Base-by-base conservation (phyloP, 2,113 vertebrate species). In the Grus americana region DNA sequence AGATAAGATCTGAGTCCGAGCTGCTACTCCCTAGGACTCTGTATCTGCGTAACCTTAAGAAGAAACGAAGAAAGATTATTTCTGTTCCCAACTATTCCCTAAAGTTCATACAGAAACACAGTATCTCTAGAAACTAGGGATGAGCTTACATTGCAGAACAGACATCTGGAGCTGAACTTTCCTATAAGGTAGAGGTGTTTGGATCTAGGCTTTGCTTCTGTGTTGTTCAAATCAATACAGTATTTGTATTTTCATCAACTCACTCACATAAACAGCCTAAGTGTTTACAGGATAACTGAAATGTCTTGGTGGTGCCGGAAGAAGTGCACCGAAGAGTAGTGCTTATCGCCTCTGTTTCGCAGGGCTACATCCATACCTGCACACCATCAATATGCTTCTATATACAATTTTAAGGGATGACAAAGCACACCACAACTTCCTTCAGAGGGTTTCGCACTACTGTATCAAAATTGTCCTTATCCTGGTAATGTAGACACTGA, bases 1-100 rank as follows among this genome's bases (percentile, higher is more conserved):
- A 98, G 95, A 99, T 98, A 88, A 99, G 99, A 97, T 99, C 99
- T 17, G 99, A 99, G 97, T 99, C 99, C 15, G 99, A 99, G 97
- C 97, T 99, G 98, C 99, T 99, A 92, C 98, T 98, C 26, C 99
- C 98, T 83, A 99, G 98, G 95, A 99, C 99, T 97, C 98, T 99
- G 96, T 99, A 99, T 84, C 99, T 99, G 59, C 99, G 98, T 57
- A 99, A 97, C 97, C 98, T 98, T 97, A 86, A 96, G 89, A 96
- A 97, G 65, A 98, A 98, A 96, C 0, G 32, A 86, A 98, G 83
- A 97, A 91, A 96, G 24, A 95, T 95, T 96, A 97, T 86, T 97
- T 97, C 83, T 92, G 14, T 90, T 85, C 68, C 66, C 67, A 62
- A 15, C 62, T 93, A n/a, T 29, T 90, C 50, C 44, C 44, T 50